Conservation (phyloP, 2,888 invertebrate genomes). For the Andrena dorsata region DNA sequence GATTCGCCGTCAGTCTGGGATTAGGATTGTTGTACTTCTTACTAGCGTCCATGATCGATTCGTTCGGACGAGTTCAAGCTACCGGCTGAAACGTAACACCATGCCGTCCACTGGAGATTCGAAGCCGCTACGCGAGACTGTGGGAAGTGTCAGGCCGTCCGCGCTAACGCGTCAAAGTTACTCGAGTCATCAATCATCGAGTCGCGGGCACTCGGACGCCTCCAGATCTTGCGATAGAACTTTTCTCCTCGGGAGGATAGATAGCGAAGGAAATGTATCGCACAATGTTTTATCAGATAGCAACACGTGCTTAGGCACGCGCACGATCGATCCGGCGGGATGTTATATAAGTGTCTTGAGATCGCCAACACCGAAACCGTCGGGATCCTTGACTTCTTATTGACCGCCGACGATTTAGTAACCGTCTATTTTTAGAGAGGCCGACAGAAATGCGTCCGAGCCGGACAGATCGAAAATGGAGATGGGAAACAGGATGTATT, state of each 20-base stretch:
- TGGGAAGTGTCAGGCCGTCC: not conserved
- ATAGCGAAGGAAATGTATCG: not conserved
- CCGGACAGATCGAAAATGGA: too few relatives aligned
- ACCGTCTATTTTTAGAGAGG: conserved; percentile 3
- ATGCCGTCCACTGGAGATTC: conserved; percentile 18
- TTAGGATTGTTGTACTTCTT: conserved; percentile 88
- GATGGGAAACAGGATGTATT: too few relatives aligned
- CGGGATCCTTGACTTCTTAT: conserved; percentile 21
- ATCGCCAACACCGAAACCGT: conserved; percentile 19
- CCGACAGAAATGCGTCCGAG: too few relatives aligned
- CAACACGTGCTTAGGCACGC: conserved; percentile 44
- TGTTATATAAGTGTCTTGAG: conserved; percentile 36
- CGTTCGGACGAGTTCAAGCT: not conserved
- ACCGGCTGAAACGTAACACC: not conserved
- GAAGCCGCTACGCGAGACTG: not conserved
- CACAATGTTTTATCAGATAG: conserved; percentile 13
- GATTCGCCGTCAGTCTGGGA: conserved; percentile 87
- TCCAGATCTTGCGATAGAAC: not conserved
- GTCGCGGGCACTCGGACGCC: conserved; percentile 9
- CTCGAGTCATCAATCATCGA: conserved; percentile 40
- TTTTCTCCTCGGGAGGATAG: conserved; percentile 4
- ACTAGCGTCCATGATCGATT: conserved; percentile 87
- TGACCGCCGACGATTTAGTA: conserved; percentile 5
- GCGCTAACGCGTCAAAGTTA: conserved; percentile 4
- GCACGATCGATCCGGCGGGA: conserved; percentile 37